Percentiles rank a stretch among this genome's conserved stretches.
These are phyloP conservation scores for Catocala nupta DNA, from an alignment of 2,888 invertebrate species.

Conservation along the genomic window DNA sequence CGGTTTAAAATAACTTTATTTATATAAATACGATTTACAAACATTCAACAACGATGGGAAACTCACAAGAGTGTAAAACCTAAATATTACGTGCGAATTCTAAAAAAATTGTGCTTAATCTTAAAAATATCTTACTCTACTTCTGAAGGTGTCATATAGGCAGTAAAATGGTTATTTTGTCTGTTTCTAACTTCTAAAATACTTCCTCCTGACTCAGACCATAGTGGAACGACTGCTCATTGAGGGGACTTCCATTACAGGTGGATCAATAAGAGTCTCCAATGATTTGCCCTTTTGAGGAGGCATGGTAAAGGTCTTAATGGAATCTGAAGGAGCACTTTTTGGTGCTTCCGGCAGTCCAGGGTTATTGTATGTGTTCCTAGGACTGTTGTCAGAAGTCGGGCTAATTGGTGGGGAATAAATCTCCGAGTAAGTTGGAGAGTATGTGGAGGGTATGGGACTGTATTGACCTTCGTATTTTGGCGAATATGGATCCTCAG, in stretches of 20 bases:
- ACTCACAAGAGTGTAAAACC: slow-evolving; percentile 56
- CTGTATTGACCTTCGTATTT: slow-evolving; percentile 79
- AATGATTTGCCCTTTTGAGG: slow-evolving; percentile 78
- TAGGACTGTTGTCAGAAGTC: slow-evolving; percentile 77
- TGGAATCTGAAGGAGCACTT: slow-evolving; percentile 76
- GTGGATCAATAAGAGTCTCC: slow-evolving; percentile 82
- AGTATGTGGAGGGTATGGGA: slow-evolving; percentile 80
- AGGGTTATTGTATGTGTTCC: slow-evolving; percentile 74
- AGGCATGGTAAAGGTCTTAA: slow-evolving; percentile 80
- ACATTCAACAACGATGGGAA: slow-evolving; percentile 75
- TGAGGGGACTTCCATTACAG: slow-evolving; percentile 70
- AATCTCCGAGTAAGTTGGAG: slow-evolving; percentile 84
- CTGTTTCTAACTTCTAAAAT: slow-evolving; percentile 20
- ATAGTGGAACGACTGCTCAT: slow-evolving; percentile 82
- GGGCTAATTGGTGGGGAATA: slow-evolving; percentile 84
- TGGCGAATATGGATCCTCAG: slow-evolving; percentile 78
- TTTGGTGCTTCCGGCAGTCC: slow-evolving; percentile 78
- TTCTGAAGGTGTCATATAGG: slow-evolving; percentile 60
- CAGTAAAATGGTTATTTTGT: slow-evolving; percentile 55
- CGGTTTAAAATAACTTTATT: slow-evolving; percentile 51
- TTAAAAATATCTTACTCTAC: slow-evolving; percentile 36
- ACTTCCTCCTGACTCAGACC: slow-evolving; percentile 65
- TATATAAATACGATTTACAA: slow-evolving; percentile 55
- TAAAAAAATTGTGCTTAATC: slow-evolving; percentile 27
- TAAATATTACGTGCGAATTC: slow-evolving; percentile 55